phyloP scores from a whole-genome alignment of 2,888 invertebrate species.

The Drosophila paramelanica region DNA sequence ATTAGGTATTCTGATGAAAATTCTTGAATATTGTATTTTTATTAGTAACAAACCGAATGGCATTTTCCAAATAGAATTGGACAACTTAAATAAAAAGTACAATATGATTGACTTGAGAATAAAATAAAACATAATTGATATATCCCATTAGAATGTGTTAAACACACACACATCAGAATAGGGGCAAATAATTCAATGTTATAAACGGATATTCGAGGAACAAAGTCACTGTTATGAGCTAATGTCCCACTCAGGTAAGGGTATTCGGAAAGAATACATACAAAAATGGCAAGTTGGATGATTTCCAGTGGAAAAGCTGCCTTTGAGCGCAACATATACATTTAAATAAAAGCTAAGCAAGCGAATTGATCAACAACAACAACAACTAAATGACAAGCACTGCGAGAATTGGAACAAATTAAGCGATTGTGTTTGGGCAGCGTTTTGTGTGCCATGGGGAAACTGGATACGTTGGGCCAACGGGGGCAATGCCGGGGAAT shows the following conservation, averaged over 20 bases:
- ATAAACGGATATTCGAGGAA: not conserved
- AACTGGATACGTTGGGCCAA: constrained; percentile 24
- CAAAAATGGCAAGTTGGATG: constrained; percentile 15
- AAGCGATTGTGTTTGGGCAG: constrained; percentile 50
- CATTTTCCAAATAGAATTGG: too few species aligned
- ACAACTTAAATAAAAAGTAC: too few species aligned
- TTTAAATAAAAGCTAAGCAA: constrained; percentile 72
- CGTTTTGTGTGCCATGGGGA: constrained; percentile 33
- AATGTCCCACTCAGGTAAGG: not conserved
- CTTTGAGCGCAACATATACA: constrained; percentile 67
- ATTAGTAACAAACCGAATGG: too few species aligned
- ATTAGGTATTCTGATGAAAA: too few species aligned
- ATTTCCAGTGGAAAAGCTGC: constrained; percentile 36
- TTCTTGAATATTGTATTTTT: too few species aligned
- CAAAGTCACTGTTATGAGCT: too few species aligned
- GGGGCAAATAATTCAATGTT: not conserved
- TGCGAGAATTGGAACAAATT: constrained; percentile 69
- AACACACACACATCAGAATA: not conserved
- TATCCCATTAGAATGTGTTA: too few species aligned
- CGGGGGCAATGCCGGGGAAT: not conserved
- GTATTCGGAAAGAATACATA: not conserved
- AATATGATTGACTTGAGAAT: too few species aligned
- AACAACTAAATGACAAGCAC: constrained; percentile 32
- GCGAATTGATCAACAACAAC: constrained; percentile 68
- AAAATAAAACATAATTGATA: too few species aligned